Percentiles rank a stretch among this genome's conserved stretches.
Conservation (phyloP, 2,888 invertebrate species). For the Cryptus viduatorius region DNA sequence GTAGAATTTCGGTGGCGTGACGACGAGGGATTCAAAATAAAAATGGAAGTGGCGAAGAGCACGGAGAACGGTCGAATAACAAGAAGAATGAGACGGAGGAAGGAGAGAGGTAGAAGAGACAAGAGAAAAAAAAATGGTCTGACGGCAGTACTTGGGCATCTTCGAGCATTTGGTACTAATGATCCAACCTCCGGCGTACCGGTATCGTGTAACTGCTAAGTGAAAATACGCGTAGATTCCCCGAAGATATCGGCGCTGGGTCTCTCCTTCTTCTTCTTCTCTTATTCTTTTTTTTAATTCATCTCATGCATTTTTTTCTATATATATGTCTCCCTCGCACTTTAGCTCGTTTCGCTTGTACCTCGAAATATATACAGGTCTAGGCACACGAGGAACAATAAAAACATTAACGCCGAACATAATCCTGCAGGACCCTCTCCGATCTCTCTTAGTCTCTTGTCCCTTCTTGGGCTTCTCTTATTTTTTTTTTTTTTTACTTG, state of each 20-base stretch:
- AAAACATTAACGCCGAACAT: slow-evolving; percentile 70
- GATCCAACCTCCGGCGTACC: slow-evolving; percentile 78
- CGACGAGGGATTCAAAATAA: slow-evolving; percentile 2
- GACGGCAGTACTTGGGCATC: slow-evolving; percentile 73
- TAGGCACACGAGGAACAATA: slow-evolving; percentile 61
- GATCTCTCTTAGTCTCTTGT: slow-evolving; percentile 53
- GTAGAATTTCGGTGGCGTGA: background rate
- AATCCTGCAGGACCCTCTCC: slow-evolving; percentile 71
- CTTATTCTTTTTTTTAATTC: slow-evolving; percentile 39
- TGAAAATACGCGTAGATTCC: slow-evolving; percentile 83
- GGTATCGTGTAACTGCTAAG: slow-evolving; percentile 83
- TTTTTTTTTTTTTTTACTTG: slow-evolving; percentile 49
- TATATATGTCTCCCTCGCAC: slow-evolving; percentile 36
- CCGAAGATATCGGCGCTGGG: slow-evolving; percentile 76
- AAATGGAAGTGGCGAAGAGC: background rate
- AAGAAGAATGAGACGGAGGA: slow-evolving; percentile 48
- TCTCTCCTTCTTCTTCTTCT: slow-evolving; percentile 40
- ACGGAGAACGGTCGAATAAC: slow-evolving; percentile 13
- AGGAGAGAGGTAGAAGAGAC: slow-evolving; percentile 55
- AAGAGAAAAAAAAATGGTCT: slow-evolving; percentile 63
- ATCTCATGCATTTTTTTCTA: slow-evolving; percentile 18
- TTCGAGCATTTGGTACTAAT: slow-evolving; percentile 80
- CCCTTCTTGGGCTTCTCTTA: slow-evolving; percentile 27
- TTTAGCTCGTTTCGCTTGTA: slow-evolving; percentile 27
- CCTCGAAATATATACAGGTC: slow-evolving; percentile 29